phyloP scores from a whole-genome alignment of 1,140 invertebrate species.

The Drepana arcuata region DNA sequence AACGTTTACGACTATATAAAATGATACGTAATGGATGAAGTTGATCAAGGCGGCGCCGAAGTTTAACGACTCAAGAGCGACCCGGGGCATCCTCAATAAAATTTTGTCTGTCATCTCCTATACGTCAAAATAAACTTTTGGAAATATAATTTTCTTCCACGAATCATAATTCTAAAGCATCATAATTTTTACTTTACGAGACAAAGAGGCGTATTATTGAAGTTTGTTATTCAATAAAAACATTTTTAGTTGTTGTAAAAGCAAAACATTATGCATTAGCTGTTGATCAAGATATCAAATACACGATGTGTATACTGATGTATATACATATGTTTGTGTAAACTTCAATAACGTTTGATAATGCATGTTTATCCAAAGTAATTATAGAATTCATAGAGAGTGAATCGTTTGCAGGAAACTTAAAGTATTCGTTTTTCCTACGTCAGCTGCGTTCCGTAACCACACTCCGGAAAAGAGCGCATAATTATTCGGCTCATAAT shows the following conservation, averaged over 20 bases:
- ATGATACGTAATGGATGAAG: constrained; percentile 65
- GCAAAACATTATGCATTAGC: too few species aligned
- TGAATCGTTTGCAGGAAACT: background rate
- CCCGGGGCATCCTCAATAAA: constrained; percentile 64
- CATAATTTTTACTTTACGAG: background rate
- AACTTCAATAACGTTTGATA: background rate
- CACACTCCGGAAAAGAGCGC: too few species aligned
- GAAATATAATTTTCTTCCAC: background rate
- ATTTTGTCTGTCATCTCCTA: constrained; percentile 42
- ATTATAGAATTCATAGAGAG: background rate
- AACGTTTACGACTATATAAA: constrained; percentile 65
- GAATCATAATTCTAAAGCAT: background rate
- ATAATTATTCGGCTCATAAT: too few species aligned
- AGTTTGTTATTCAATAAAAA: background rate
- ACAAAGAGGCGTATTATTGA: background rate
- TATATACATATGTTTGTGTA: background rate
- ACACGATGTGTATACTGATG: background rate
- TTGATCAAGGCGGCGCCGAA: constrained; percentile 48
- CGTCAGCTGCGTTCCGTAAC: too few species aligned
- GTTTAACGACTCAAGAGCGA: constrained; percentile 60
- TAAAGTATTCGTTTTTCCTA: too few species aligned
- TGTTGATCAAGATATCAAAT: background rate
- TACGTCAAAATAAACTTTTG: constrained; percentile 3
- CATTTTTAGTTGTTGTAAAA: too few species aligned
- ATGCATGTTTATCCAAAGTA: background rate